Evolutionary conservation across 1,140 invertebrate genomes (phyloP).

Genomic region (Bombyx mandarina): DNA sequence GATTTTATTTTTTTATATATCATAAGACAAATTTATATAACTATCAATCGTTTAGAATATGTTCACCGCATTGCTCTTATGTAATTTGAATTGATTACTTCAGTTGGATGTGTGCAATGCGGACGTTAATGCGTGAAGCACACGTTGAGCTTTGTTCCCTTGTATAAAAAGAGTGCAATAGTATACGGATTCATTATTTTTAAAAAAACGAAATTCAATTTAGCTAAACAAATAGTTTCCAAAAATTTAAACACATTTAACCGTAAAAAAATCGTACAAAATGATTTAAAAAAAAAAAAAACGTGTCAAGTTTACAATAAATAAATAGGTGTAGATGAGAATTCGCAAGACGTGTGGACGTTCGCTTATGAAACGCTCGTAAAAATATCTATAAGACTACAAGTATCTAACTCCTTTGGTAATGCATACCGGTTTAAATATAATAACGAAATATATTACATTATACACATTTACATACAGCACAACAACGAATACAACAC

Average conservation of each 20-base stretch:
- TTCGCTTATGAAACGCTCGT: background rate
- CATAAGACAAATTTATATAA: conserved; percentile 40
- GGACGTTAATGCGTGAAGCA: conserved; percentile 9
- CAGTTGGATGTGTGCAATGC: conserved; percentile 5
- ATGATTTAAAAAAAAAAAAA: too few relatives aligned
- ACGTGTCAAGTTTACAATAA: too few relatives aligned
- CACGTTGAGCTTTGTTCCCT: conserved; percentile 44
- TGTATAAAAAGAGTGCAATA: conserved; percentile 29
- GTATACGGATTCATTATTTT: too few relatives aligned
- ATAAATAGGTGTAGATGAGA: too few relatives aligned
- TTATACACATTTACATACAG: conserved; percentile 23
- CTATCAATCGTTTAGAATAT: conserved; percentile 21
- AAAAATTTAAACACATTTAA: too few relatives aligned
- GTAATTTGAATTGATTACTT: too few relatives aligned
- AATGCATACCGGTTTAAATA: conserved; percentile 62
- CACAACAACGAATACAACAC: conserved; percentile 37
- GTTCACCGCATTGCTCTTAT: background rate
- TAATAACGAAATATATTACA: conserved; percentile 49
- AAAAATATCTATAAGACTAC: conserved; percentile 54
- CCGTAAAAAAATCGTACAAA: too few relatives aligned
- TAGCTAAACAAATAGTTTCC: too few relatives aligned
- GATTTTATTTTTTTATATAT: conserved; percentile 26
- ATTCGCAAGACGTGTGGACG: background rate
- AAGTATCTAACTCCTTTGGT: conserved; percentile 66
- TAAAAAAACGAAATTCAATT: too few relatives aligned